Evolutionary conservation across 2,888 invertebrate genomes (phyloP).

Genomic region (Acronicta aceris): DNA sequence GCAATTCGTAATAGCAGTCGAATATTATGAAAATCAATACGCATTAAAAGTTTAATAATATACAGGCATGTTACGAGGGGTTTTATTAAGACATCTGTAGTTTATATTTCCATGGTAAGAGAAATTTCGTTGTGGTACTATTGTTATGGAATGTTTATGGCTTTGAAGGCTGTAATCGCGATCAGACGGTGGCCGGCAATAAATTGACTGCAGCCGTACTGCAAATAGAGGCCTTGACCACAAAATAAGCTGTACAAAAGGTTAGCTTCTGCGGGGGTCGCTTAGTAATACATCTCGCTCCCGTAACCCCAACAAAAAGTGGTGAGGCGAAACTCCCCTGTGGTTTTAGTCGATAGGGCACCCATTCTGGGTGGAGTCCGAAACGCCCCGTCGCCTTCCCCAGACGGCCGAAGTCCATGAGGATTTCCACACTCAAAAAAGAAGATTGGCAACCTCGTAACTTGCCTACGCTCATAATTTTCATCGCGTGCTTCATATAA

Average conservation of each 20-base stretch:
- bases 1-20: slow-evolving; percentile 5
- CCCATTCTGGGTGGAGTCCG: too few relatives aligned
- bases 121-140: slow-evolving; percentile 69
- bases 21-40: slow-evolving; percentile 46
- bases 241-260: slow-evolving; percentile 9
- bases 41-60: slow-evolving; percentile 55
- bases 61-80: slow-evolving; percentile 48
- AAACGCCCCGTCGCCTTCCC: too few relatives aligned
- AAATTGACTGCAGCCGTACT: slow-evolving; percentile 58
- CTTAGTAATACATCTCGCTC: too few relatives aligned
- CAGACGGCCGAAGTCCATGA: too few relatives aligned
- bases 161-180: slow-evolving; percentile 65
- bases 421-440: too few relatives aligned
- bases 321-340: too few relatives aligned
- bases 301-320: too few relatives aligned
- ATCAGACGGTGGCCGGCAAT: slow-evolving; percentile 59
- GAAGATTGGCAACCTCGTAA: neutral
- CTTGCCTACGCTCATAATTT: neutral
- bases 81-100: slow-evolving; percentile 67
- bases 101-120: slow-evolving; percentile 55
- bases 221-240: slow-evolving; percentile 45
- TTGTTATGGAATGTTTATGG: slow-evolving; percentile 64
- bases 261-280: too few relatives aligned
- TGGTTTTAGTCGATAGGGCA: too few relatives aligned
- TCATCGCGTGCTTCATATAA: too few relatives aligned